These are phyloP conservation scores for Ursus arctos DNA, from an alignment of 2,113 vertebrate species.

Conservation along the genomic window DNA sequence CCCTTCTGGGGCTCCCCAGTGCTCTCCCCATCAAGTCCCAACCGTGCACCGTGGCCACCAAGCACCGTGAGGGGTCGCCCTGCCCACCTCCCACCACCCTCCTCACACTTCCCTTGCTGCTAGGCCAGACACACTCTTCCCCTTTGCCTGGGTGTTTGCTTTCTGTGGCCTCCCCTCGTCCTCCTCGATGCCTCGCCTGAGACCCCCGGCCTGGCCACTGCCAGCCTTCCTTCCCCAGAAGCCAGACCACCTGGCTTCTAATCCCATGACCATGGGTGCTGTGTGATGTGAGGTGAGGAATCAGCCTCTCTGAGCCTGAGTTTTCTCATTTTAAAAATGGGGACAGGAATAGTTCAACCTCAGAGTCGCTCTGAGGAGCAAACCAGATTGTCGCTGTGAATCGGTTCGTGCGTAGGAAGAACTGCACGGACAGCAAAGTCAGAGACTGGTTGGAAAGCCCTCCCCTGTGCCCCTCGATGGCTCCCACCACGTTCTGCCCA, in stretches of 20 bases:
- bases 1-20: background rate
- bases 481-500: background rate
- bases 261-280: background rate
- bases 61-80: rapidly evolving
- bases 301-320: background rate
- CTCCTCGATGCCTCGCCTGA: background rate
- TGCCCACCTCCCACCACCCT: rapidly evolving
- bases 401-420: background rate
- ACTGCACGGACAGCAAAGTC: background rate
- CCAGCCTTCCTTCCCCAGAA: background rate
- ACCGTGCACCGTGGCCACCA: background rate
- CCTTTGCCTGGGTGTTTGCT: background rate
- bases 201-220: background rate
- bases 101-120: rapidly evolving
- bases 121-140: rapidly evolving
- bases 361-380: background rate
- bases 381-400: background rate
- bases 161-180: background rate
- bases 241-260: background rate
- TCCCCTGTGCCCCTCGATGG: background rate
- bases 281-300: background rate
- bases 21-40: background rate
- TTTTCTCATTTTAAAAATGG: background rate
- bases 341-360: background rate
- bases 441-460: background rate